Base-by-base conservation (phyloP, 1,140 invertebrate species). In the Ceratosolen fusciceps region DNA sequence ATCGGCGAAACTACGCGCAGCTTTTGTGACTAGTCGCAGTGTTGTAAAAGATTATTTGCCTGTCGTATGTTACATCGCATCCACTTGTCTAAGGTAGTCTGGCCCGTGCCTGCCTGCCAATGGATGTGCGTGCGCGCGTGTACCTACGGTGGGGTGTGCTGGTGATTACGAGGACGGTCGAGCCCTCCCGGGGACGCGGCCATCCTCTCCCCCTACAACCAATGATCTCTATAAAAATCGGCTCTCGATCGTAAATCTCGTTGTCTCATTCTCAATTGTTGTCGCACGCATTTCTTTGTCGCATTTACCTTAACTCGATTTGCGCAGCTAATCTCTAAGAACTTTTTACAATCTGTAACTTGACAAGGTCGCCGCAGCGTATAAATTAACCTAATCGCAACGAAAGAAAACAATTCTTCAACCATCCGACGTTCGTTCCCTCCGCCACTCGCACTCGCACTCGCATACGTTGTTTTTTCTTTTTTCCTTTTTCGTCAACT, bases 161-260 rank as follows among this genome's bases (percentile, higher is more conserved):
- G 47, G 47, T 80, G 75, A n/a, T n/a, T n/a, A n/a, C n/a, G n/a
- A n/a, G n/a, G n/a, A n/a, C n/a, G n/a, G n/a, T n/a, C n/a, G n/a
- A n/a, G n/a, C n/a, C n/a, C n/a, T n/a, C n/a, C n/a, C n/a, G n/a
- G n/a, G n/a, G n/a, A n/a, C n/a, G n/a, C n/a, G n/a, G n/a, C n/a
- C n/a, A n/a, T n/a, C n/a, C n/a, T n/a, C n/a, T n/a, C n/a, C n/a
- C n/a, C n/a, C n/a, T n/a, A n/a, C n/a, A n/a, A n/a, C n/a, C n/a
- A n/a, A n/a, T n/a, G n/a, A n/a, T n/a, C n/a, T n/a, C n/a, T n/a
- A n/a, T n/a, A n/a, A 76, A 77, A 76, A 75, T 71, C 56, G 49
- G 75, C 83, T 76, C 83, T 76, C 80, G 83, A 81, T 83, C 84
- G n/a, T n/a, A n/a, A n/a, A 77, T 81, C 81, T 85, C 85, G 85